These are phyloP conservation scores for Myotis davidii DNA, from an alignment of 2,113 vertebrate species.

Conservation along the genomic window DNA sequence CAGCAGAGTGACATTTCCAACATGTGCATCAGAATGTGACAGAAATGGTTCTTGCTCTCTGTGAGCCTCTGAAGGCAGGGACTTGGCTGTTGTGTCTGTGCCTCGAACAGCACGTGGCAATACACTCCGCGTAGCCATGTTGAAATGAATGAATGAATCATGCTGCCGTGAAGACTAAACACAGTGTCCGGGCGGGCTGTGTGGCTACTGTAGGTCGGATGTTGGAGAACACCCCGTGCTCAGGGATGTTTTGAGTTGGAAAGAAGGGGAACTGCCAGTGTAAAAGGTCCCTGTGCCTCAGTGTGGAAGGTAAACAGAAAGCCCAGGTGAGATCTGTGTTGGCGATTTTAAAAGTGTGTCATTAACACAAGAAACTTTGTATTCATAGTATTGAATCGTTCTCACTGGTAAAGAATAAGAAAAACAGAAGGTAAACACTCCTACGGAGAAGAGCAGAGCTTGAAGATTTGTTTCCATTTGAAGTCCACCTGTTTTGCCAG, in stretches of 20 bases:
- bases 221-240: neutral
- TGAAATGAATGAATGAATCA: neutral
- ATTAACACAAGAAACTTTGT: conserved; percentile 86
- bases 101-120: neutral
- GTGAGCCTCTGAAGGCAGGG: neutral
- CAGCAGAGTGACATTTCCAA: neutral
- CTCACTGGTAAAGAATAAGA: conserved; percentile 81
- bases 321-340: conserved; percentile 81
- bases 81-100: neutral
- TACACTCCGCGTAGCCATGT: too few species aligned
- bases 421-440: conserved; percentile 89
- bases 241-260: neutral
- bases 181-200: neutral
- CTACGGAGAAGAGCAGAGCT: conserved; percentile 88
- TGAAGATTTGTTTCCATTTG: conserved; percentile 87
- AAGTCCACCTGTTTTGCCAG: conserved; percentile 85
- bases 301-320: too few species aligned
- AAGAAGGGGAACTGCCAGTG: neutral
- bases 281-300: neutral
- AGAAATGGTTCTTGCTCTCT: neutral
- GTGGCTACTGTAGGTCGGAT: neutral
- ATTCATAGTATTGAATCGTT: too few species aligned
- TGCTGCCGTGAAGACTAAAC: neutral
- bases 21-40: neutral
- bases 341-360: conserved; percentile 87